phyloP scores from a whole-genome alignment of 2,888 invertebrate species.

The Trichogramma dendrolimi region DNA sequence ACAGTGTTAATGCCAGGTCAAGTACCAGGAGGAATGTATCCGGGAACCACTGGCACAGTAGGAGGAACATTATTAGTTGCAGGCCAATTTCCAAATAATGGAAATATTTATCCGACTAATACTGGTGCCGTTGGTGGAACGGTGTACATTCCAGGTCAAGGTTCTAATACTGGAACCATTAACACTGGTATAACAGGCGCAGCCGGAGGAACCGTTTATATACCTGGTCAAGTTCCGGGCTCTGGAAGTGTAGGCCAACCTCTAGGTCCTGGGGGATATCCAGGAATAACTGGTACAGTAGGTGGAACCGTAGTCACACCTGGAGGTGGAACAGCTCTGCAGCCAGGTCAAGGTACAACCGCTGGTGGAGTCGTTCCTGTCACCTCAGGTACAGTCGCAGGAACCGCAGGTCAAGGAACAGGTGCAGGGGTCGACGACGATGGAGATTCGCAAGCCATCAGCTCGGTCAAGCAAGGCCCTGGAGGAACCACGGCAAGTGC shows the following conservation, averaged over 20 bases:
- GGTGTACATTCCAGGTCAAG: neutral
- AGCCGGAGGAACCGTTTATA: conserved; percentile 1
- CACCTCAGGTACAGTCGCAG: conserved; percentile 5
- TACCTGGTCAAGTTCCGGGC: conserved; percentile 1
- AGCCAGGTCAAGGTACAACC: conserved; percentile 16
- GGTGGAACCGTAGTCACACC: neutral
- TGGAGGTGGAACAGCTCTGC: conserved; percentile 12
- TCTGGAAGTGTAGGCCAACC: conserved; percentile 10
- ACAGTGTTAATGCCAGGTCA: neutral
- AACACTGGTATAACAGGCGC: conserved; percentile 5
- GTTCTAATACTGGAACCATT: conserved; percentile 12
- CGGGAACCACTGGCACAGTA: neutral
- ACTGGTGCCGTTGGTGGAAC: too few species aligned
- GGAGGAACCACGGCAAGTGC: conserved; percentile 73
- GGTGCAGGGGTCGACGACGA: conserved; percentile 54
- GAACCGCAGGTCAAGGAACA: conserved; percentile 6
- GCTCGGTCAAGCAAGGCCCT: conserved; percentile 57
- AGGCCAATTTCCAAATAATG: neutral
- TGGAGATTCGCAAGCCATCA: conserved; percentile 71
- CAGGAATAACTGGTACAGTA: conserved; percentile 17
- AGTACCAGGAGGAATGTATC: neutral
- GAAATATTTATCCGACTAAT: neutral
- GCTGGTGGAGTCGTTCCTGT: conserved; percentile 27
- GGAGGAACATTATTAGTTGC: neutral
- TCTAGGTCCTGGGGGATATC: conserved; percentile 1